A percentile compares a stretch with the other conserved stretches of the same genome.
Evolutionary conservation across 2,797 vertebrate genomes (phyloP).

Genomic region (Cercopithecus diana): DNA sequence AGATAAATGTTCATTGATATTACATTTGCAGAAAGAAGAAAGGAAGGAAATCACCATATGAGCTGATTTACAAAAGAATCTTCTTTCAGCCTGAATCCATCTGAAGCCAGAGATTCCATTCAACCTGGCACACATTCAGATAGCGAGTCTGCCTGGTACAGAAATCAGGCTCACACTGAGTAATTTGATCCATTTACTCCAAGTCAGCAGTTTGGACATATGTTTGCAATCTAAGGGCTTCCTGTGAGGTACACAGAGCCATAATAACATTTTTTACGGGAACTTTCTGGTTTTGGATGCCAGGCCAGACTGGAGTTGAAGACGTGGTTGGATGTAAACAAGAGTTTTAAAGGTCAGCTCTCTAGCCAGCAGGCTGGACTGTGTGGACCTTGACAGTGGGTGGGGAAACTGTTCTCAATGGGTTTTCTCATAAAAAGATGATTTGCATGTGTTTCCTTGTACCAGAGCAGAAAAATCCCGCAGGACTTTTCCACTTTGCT

Average conservation of each 20-base stretch:
- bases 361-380: background rate
- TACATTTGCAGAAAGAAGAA: background rate
- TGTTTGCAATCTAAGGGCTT: conserved; percentile 71
- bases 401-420: background rate
- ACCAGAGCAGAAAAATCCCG: background rate
- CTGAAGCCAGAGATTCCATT: background rate
- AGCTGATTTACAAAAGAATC: background rate
- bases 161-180: background rate
- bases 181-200: background rate
- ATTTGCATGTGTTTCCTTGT: background rate
- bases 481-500: background rate
- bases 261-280: conserved; percentile 27
- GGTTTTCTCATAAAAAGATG: background rate
- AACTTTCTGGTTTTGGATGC: background rate
- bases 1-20: background rate
- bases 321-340: background rate
- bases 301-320: background rate
- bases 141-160: background rate
- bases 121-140: background rate
- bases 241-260: conserved; percentile 56
- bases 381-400: background rate
- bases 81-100: background rate
- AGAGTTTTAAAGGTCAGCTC: background rate
- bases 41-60: background rate
- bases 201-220: conserved; percentile 51